These are phyloP conservation scores for Drosophila emarginata DNA, from an alignment of 2,888 invertebrate genomes.

Conservation along the genomic window DNA sequence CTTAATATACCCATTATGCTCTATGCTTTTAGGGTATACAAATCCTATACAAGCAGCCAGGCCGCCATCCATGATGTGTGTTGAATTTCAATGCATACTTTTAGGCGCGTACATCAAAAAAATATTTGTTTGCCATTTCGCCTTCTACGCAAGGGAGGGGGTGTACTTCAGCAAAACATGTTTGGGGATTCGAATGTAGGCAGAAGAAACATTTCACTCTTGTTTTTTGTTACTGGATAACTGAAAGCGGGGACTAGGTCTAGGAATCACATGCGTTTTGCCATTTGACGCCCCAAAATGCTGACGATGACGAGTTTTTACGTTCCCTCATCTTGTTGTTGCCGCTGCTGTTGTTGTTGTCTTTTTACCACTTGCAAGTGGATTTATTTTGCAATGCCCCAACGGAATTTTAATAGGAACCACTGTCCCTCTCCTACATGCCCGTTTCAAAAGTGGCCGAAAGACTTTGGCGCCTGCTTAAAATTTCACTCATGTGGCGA, in stretches of 20 bases:
- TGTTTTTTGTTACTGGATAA: conserved; percentile 28
- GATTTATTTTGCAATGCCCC: conserved; percentile 77
- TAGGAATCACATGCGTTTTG: conserved; percentile 75
- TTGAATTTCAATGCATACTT: conserved; percentile 77
- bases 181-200: background rate
- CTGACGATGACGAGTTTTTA: conserved; percentile 70
- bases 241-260: conserved; percentile 13
- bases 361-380: conserved; percentile 68
- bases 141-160: conserved; percentile 44
- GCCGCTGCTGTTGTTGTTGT: conserved; percentile 14
- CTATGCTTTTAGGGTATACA: background rate
- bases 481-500: conserved; percentile 70
- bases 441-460: conserved; percentile 43
- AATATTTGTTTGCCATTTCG: conserved; percentile 76
- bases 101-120: conserved; percentile 70
- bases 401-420: conserved; percentile 72
- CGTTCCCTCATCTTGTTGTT: conserved; percentile 18
- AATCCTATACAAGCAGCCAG: conserved; percentile 16
- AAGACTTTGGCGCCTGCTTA: conserved; percentile 62
- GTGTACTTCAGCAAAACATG: conserved; percentile 8
- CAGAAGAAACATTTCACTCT: conserved; percentile 7
- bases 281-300: conserved; percentile 73
- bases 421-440: conserved; percentile 25
- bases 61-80: conserved; percentile 61
- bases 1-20: background rate